Evolutionary conservation across 2,113 vertebrate genomes (phyloP), one percentile per base, ranked within the genome.

Genomic region (Piliocolobus tephrosceles): DNA sequence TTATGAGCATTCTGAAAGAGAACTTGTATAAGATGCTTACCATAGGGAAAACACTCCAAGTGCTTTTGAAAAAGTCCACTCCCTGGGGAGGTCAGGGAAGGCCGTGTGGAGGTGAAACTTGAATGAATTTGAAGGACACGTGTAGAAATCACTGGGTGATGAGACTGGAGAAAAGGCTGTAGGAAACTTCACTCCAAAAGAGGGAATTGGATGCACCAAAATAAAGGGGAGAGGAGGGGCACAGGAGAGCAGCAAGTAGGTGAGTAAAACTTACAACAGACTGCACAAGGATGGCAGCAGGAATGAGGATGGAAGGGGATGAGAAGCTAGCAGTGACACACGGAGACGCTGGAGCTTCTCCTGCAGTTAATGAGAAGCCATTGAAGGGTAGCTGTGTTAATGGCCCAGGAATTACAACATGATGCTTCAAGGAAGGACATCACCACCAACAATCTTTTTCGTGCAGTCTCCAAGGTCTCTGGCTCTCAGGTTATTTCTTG

Each of bases 211-310:
- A 25, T 0, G 27, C 52, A 82, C 55, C 27, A 30, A 38, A 58
- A 30, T 3, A 18, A 68, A 57, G 66, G 47, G 1, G 0, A 40
- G 40, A 52, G 58, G 70, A 25, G 10, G 0, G 20, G 35, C 23
- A 13, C 2, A 17, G 8, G 12, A 22, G 22, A n/a, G 5, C 2
- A 3, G 1, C 4, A 52, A 5, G 27, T 0, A 50, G 78, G 20
- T 32, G 70, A 64, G 4, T 7, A 8, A 32, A 58, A 22, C 2
- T 2, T 6, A 61, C 27, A 13, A 9, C 45, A 38, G 50, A 22
- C 10, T 3, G 12, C 25, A 13, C 2, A 50, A 35, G 61, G 43
- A 8, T 2, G 45, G 79, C 7, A 16, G 20, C 1, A 0, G 20
- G 38, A 50, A 22, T 1, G 16, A 40, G 23, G 38, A 68, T 66